phyloP scores from a whole-genome alignment of 2,113 vertebrate species.

The Cyprichromis sp. region DNA sequence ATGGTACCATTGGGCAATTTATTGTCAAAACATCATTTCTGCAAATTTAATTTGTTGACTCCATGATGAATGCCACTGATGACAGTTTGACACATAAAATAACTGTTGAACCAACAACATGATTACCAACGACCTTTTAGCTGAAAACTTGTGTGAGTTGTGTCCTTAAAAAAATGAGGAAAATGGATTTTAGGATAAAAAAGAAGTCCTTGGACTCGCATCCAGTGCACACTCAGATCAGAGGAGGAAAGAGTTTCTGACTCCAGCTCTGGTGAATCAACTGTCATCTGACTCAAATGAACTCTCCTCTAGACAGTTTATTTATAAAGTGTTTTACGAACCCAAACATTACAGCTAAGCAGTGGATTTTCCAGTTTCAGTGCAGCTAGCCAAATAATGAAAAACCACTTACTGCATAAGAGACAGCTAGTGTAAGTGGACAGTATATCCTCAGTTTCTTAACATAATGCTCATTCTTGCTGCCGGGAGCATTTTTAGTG shows the following conservation, averaged over 20 bases:
- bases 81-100: neutral
- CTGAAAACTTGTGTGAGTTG: neutral
- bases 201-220: neutral
- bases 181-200: neutral
- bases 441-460: too few relatives aligned
- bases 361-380: too few relatives aligned
- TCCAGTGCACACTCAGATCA: neutral
- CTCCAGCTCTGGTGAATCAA: too few relatives aligned
- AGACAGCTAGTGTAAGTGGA: too few relatives aligned
- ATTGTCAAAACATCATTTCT: neutral
- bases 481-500: too few relatives aligned
- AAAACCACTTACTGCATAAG: too few relatives aligned
- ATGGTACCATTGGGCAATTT: neutral
- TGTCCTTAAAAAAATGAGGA: neutral
- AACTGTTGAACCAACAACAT: neutral
- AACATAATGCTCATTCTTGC: too few relatives aligned
- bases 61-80: neutral
- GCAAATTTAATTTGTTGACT: neutral
- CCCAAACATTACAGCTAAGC: too few relatives aligned
- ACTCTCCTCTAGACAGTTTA: too few relatives aligned
- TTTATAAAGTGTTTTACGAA: too few relatives aligned
- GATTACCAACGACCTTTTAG: neutral
- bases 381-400: too few relatives aligned
- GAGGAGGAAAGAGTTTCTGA: neutral
- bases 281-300: too few relatives aligned